Evolutionary conservation across 1,140 invertebrate genomes (phyloP).

Genomic region (Ladona fulva): DNA sequence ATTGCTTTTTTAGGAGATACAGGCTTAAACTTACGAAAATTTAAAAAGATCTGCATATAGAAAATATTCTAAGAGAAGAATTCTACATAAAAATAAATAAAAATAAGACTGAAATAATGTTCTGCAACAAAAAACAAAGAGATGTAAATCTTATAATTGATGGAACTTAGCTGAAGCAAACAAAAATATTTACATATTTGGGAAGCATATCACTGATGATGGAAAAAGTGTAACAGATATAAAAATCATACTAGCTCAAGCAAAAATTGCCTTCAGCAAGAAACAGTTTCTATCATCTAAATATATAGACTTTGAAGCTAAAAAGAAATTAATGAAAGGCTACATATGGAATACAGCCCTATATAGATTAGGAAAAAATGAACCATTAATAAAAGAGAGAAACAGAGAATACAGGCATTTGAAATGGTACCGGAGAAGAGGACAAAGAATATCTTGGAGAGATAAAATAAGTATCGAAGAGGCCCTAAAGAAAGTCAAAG

Average conservation of each 20-base stretch:
- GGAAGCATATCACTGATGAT: neutral
- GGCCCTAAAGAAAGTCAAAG: neutral
- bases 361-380: neutral
- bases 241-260: neutral
- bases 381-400: neutral
- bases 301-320: neutral
- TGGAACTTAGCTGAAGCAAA: neutral
- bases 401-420: neutral
- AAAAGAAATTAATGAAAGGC: neutral
- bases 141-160: neutral
- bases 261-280: neutral
- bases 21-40: too few relatives aligned
- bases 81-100: too few relatives aligned
- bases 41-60: too few relatives aligned
- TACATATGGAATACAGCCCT: neutral
- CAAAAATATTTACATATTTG: neutral
- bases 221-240: neutral
- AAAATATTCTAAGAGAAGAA: too few relatives aligned
- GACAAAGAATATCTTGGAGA: too few relatives aligned
- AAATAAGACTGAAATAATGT: too few relatives aligned
- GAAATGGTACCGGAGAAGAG: neutral
- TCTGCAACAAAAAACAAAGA: too few relatives aligned
- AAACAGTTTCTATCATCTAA: neutral
- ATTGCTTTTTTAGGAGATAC: too few relatives aligned
- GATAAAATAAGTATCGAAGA: neutral